Evolutionary conservation across 2,797 vertebrate species (phyloP), one percentile per base, ranked within the genome.

Genomic region (Rachycentron canadum): DNA sequence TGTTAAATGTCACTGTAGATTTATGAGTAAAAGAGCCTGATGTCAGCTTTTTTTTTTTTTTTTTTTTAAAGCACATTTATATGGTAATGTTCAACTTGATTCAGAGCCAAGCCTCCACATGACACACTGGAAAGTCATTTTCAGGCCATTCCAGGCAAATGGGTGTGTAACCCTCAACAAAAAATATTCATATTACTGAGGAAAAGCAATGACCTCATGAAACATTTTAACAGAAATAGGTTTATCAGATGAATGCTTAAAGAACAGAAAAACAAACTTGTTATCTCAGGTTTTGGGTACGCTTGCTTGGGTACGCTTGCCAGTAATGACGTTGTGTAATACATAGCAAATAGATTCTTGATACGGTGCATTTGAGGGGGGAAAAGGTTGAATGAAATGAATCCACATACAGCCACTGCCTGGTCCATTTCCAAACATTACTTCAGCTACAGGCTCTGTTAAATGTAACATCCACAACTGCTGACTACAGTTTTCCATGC

Each of bases 401-500:
- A 32, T 32, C 45, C n/a, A 40, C n/a, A 40, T 6, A 53, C 32
- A 19, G 57, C 25, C 19, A 25, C 21, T 11, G 4, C 38, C 62
- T 50, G 63, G n/a, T 58, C 53, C 52, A 32, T 38, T 43, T 79
- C 36, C 63, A 67, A 72, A 65, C 63, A 75, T 64, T 4, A 64
- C 78, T 81, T 72, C 68, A 73, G 62, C 58, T 26, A 5, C 65
- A 58, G 69, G 23, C 41, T 55, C 67, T 73, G 77, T 67, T 61
- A 59, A 76, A 58, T 66, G 50, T 58, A 69, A 80, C 58, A 75
- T 71, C 45, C 34, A 69, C 26, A 81, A 77, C 25, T 88, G 91
- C 93, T 91, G 91, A 92, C 45, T 82, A 57, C 40, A 66, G 76
- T 56, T 88, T 89, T 90, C 82, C 79, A 28, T n/a, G 62, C 25